These are phyloP conservation scores for Tinea semifulvella DNA, from an alignment of 2,888 invertebrate genomes.

Conservation along the genomic window DNA sequence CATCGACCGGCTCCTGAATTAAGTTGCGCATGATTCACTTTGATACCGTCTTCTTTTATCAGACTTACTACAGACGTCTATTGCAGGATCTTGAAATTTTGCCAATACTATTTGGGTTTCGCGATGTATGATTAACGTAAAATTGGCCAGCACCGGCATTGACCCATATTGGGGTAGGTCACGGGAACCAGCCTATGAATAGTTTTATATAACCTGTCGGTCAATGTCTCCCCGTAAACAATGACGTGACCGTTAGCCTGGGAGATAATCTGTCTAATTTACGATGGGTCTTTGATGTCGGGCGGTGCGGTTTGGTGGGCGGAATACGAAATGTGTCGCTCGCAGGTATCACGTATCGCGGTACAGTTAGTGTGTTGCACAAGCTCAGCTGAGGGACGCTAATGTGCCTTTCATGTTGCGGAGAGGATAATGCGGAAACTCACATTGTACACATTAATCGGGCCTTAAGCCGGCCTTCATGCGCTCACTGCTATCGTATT, in stretches of 20 bases:
- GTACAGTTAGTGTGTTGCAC: slow-evolving; percentile 25
- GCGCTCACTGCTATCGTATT: too few relatives aligned
- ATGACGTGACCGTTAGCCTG: slow-evolving; percentile 24
- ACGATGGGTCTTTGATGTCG: slow-evolving; percentile 32
- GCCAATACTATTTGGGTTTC: slow-evolving; percentile 50
- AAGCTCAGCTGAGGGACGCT: slow-evolving; percentile 29
- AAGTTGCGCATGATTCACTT: slow-evolving; percentile 17
- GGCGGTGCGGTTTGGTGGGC: slow-evolving; percentile 26
- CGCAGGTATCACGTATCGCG: slow-evolving; percentile 20
- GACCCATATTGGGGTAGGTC: slow-evolving; percentile 57
- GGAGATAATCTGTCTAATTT: slow-evolving; percentile 32
- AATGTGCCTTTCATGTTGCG: slow-evolving; percentile 33
- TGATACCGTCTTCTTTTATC: slow-evolving; percentile 25
- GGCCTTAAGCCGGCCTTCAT: neutral
- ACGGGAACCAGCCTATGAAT: slow-evolving; percentile 39
- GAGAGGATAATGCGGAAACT: slow-evolving; percentile 30
- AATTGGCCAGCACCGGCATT: slow-evolving; percentile 51
- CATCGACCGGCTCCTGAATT: neutral
- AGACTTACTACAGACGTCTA: slow-evolving; percentile 61
- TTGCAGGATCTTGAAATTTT: slow-evolving; percentile 56
- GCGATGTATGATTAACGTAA: slow-evolving; percentile 56
- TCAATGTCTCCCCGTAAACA: slow-evolving; percentile 22
- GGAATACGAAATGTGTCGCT: slow-evolving; percentile 32
- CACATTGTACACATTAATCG: slow-evolving; percentile 4
- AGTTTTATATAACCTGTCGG: slow-evolving; percentile 23